Evolutionary conservation across 2,113 vertebrate species (phyloP).

Genomic region (Peromyscus maniculatus): DNA sequence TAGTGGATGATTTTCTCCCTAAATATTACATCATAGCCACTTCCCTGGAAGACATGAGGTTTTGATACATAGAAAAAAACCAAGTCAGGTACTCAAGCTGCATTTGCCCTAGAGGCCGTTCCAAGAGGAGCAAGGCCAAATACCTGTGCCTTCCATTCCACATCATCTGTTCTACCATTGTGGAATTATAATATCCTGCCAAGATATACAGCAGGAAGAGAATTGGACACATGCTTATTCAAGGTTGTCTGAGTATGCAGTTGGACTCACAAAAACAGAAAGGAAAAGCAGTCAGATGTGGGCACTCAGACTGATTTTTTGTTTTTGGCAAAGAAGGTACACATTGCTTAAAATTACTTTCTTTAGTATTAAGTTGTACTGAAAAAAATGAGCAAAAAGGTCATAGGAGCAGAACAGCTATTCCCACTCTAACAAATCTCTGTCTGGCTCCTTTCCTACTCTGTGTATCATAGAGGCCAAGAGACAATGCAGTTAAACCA

Average conservation of each 20-base stretch:
- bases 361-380: slow-evolving; percentile 44
- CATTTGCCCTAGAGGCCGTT: not conserved
- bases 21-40: not conserved
- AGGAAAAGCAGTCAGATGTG: not conserved
- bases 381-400: slow-evolving; percentile 33
- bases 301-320: not conserved
- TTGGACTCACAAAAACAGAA: not conserved
- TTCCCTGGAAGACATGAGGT: not conserved
- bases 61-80: not conserved
- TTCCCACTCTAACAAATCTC: not conserved
- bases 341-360: slow-evolving; percentile 24
- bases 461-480: not conserved
- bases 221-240: not conserved
- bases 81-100: not conserved
- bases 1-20: not conserved
- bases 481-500: slow-evolving; percentile 22
- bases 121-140: not conserved
- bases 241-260: not conserved
- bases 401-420: not conserved
- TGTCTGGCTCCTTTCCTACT: not conserved
- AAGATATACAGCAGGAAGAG: not conserved
- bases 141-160: not conserved
- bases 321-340: slow-evolving; percentile 25
- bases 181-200: not conserved
- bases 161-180: not conserved